Evolutionary conservation across 1,140 invertebrate genomes (phyloP).

Genomic region (Drosophila quadrilineata): DNA sequence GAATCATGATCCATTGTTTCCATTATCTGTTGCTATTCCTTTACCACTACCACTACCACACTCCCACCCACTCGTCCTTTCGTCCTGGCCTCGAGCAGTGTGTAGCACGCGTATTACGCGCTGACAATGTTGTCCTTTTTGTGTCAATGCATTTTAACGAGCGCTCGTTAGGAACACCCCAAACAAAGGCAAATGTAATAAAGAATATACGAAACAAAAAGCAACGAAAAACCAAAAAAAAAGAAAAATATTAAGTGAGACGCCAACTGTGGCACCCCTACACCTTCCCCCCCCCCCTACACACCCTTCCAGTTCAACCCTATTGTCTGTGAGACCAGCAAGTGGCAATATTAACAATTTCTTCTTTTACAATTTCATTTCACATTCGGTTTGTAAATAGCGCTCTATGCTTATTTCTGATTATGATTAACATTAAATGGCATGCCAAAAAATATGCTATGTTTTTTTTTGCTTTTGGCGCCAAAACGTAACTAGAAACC

Average conservation of each 20-base stretch:
- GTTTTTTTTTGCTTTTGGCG: not conserved
- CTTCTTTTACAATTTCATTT: slow-evolving; percentile 38
- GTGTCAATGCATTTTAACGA: slow-evolving; percentile 76
- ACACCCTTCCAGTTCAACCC: not conserved
- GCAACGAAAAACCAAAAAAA: not conserved
- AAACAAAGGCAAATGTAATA: slow-evolving; percentile 70
- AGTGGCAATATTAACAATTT: slow-evolving; percentile 24
- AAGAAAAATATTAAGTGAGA: slow-evolving; percentile 19
- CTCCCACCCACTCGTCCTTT: not conserved
- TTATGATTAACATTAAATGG: slow-evolving; percentile 1
- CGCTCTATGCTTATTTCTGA: slow-evolving; percentile 20
- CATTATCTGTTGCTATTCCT: slow-evolving; percentile 66
- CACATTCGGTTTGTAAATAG: slow-evolving; percentile 37
- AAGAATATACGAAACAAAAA: slow-evolving; percentile 39
- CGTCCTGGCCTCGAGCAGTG: not conserved
- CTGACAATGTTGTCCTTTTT: slow-evolving; percentile 67
- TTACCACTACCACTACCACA: not conserved
- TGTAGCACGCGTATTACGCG: slow-evolving; percentile 1
- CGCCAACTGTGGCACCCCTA: slow-evolving; percentile 22
- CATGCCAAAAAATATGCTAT: not conserved
- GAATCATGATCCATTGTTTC: slow-evolving; percentile 75
- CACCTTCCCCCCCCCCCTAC: not conserved
- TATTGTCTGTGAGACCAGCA: slow-evolving; percentile 11
- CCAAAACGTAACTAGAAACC: not conserved
- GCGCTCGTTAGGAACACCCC: slow-evolving; percentile 63